Percentiles rank a stretch among this genome's conserved stretches.
phyloP scores from a whole-genome alignment of 2,797 vertebrate species.

The Sebastes paucispinis region DNA sequence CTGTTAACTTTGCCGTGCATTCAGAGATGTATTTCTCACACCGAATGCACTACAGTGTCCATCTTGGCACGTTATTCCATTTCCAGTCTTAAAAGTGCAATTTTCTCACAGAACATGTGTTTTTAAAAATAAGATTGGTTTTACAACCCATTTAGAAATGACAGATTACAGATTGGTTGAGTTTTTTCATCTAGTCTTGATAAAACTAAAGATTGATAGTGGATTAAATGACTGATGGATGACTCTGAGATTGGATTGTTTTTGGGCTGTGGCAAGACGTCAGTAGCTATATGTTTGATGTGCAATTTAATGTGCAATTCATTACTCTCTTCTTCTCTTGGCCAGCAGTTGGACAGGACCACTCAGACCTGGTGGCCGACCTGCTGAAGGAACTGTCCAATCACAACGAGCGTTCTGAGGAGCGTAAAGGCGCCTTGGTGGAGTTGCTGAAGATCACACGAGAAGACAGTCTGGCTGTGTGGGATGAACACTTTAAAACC shows the following conservation, averaged over 20 bases:
- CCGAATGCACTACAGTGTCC: background rate
- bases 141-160: background rate
- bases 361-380: slow-evolving; percentile 95
- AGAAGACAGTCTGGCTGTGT: slow-evolving; percentile 94
- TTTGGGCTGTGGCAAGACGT: background rate
- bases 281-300: background rate
- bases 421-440: slow-evolving; percentile 92
- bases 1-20: background rate
- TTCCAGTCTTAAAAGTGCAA: background rate
- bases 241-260: background rate
- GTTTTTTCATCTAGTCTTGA: background rate
- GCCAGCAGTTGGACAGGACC: slow-evolving; percentile 85
- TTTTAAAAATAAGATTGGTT: background rate
- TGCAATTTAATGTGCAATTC: background rate
- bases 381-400: slow-evolving; percentile 97
- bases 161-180: background rate
- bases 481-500: slow-evolving; percentile 99
- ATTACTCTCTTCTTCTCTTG: background rate
- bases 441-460: slow-evolving; percentile 95
- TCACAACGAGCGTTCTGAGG: slow-evolving; percentile 96
- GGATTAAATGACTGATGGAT: background rate
- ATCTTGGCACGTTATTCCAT: background rate
- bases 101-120: background rate
- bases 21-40: background rate
- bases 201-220: background rate